A percentile compares a stretch with the other conserved stretches of the same genome.
Conservation (phyloP, 2,113 vertebrate genomes). For the Aythya baeri region DNA sequence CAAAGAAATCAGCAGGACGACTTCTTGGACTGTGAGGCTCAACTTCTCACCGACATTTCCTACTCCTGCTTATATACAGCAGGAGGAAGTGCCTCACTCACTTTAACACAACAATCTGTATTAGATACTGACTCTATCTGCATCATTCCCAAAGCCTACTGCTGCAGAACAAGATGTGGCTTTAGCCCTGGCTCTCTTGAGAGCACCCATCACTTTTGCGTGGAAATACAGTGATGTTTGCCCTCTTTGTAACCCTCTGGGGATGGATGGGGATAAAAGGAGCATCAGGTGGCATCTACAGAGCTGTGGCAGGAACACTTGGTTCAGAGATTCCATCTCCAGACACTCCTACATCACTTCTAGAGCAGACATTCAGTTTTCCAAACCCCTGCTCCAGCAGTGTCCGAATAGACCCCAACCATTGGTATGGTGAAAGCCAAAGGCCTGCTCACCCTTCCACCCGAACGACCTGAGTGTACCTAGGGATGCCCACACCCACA, state of each 20-base stretch:
- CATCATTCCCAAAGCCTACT: not conserved
- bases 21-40: not conserved
- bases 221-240: not conserved
- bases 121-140: not conserved
- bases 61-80: too few species aligned
- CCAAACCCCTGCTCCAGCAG: not conserved
- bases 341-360: not conserved
- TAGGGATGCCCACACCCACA: not conserved
- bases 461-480: not conserved
- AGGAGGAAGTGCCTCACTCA: not conserved
- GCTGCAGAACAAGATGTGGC: not conserved
- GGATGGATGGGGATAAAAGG: not conserved
- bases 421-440: not conserved
- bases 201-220: not conserved
- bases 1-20: not conserved
- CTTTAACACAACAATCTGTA: too few species aligned
- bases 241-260: not conserved
- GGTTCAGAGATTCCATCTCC: not conserved
- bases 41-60: not conserved
- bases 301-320: not conserved
- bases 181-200: not conserved
- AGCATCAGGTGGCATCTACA: not conserved
- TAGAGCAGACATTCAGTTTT: accelerated
- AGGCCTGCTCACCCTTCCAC: not conserved
- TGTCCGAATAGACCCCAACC: not conserved